A percentile compares a stretch with the other conserved stretches of the same genome.
Conservation (phyloP, 2,888 invertebrate genomes). For the Monopis laevigella region DNA sequence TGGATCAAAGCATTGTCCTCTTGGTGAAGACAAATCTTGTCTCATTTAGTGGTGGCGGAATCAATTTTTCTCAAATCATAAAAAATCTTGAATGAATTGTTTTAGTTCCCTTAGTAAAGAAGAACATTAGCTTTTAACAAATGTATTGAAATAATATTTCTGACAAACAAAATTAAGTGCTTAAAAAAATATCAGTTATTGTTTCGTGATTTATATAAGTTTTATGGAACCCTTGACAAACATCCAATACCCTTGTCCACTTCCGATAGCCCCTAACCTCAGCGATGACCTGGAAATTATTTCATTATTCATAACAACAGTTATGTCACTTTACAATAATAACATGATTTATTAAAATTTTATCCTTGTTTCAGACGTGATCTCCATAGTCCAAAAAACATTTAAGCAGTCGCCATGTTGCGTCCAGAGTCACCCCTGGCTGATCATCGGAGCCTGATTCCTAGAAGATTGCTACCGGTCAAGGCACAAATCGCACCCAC, state of each 20-base stretch:
- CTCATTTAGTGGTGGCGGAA: no score
- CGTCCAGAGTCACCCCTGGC: slow-evolving; percentile 64
- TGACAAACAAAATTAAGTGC: no score
- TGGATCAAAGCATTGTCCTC: no score
- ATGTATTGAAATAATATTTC: no score
- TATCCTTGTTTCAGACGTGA: slow-evolving; percentile 43
- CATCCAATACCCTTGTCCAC: neutral
- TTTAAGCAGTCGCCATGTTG: slow-evolving; percentile 53
- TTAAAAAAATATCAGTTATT: no score
- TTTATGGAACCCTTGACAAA: slow-evolving; percentile 5
- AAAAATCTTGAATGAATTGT: no score
- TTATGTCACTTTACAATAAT: neutral
- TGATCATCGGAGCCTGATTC: slow-evolving; percentile 61
- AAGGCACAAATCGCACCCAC: slow-evolving; percentile 57
- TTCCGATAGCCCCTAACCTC: neutral
- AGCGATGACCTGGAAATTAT: neutral
- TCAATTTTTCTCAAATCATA: no score
- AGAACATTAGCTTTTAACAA: no score
- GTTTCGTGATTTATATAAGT: no score
- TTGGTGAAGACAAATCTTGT: no score
- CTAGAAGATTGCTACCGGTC: slow-evolving; percentile 52
- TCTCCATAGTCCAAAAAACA: slow-evolving; percentile 38
- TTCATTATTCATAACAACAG: neutral
- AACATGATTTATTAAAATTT: neutral
- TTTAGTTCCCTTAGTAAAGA: no score